A percentile compares a stretch with the other conserved stretches of the same genome.
These are phyloP conservation scores for Perccottus glenii DNA, from an alignment of 2,113 vertebrate genomes.

Conservation along the genomic window DNA sequence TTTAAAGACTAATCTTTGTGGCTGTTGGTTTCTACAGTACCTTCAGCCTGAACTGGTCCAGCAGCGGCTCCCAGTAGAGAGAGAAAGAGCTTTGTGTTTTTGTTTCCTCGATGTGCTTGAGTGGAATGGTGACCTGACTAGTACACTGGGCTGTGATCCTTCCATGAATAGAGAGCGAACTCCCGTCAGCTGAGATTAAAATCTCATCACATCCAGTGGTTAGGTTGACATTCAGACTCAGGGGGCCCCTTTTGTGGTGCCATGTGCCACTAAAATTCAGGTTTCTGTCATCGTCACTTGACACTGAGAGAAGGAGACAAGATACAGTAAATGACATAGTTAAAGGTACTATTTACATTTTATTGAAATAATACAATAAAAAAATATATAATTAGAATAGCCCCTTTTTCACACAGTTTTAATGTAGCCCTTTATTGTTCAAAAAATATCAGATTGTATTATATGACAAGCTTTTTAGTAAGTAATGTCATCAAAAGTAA, in stretches of 20 bases:
- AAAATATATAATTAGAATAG: too few species aligned
- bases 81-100: slow-evolving; percentile 38
- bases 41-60: slow-evolving; percentile 68
- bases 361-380: too few species aligned
- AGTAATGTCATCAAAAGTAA: too few species aligned
- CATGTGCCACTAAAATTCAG: slow-evolving; percentile 73
- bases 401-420: too few species aligned
- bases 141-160: slow-evolving; percentile 53
- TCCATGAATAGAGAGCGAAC: slow-evolving; percentile 62
- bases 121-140: neutral
- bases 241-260: slow-evolving; percentile 17
- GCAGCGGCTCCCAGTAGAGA: slow-evolving; percentile 75
- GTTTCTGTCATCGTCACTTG: slow-evolving; percentile 43
- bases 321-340: neutral
- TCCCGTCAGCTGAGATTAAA: slow-evolving; percentile 61
- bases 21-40: slow-evolving; percentile 18
- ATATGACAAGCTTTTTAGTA: too few species aligned
- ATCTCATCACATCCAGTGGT: slow-evolving; percentile 56
- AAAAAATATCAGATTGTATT: too few species aligned
- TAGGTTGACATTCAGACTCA: slow-evolving; percentile 51
- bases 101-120: neutral
- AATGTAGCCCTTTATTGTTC: too few species aligned
- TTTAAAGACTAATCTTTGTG: neutral
- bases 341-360: too few species aligned
- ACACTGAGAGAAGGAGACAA: slow-evolving; percentile 42